Evolutionary conservation across 2,888 invertebrate genomes (phyloP).

Genomic region (Peribatodes rhomboidaria): DNA sequence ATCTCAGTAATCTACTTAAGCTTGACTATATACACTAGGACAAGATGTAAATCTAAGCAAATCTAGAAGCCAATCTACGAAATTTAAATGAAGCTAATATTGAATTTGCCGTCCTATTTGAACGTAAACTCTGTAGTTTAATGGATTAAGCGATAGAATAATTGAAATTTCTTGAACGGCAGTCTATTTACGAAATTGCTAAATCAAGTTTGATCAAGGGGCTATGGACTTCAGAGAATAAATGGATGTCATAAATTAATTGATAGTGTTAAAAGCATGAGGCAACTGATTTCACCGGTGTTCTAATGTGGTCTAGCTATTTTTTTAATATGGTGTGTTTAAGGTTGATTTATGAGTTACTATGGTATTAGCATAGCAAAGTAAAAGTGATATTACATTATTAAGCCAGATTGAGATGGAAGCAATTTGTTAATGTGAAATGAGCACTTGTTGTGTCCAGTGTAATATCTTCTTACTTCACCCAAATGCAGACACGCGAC

Average conservation of each 20-base stretch:
- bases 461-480: neutral
- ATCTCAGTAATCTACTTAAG: no score
- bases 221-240: conserved; percentile 7
- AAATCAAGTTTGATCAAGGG: conserved; percentile 15
- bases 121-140: conserved; percentile 18
- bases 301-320: neutral
- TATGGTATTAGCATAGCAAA: neutral
- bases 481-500: neutral
- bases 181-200: conserved; percentile 13
- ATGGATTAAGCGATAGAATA: conserved; percentile 24
- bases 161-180: conserved; percentile 27
- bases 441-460: no score
- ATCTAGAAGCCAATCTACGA: conserved; percentile 15
- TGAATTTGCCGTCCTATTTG: conserved; percentile 21
- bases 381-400: no score
- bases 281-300: no score
- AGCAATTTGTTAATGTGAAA: no score
- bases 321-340: neutral
- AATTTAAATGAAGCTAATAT: conserved; percentile 23
- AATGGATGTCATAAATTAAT: conserved; percentile 4
- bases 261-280: neutral
- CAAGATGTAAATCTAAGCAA: no score
- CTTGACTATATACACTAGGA: no score
- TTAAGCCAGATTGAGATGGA: no score
- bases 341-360: neutral